Base-by-base conservation (phyloP, 1,140 invertebrate genomes). In the Phymastichus coffea region DNA sequence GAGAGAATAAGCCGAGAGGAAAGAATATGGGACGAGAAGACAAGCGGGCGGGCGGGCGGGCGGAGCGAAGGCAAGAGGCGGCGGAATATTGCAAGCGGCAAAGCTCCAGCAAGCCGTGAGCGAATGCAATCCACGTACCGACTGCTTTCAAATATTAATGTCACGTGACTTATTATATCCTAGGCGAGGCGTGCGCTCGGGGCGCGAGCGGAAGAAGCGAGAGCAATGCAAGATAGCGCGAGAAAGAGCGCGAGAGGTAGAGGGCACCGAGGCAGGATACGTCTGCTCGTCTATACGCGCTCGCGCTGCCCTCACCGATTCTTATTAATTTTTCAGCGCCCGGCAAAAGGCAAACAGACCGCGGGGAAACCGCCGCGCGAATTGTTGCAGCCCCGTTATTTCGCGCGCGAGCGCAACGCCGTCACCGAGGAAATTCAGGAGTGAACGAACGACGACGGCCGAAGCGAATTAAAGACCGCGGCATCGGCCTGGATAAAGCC, bases 71-170 rank as follows among this genome's bases (percentile, higher is more conserved):
- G 55, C 38, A 19, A 35, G 37, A 57, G 15, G 52, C 62, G 64
- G 54, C 67, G 65, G 66, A 73, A 74, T 74, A 72, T 73, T 70
- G 70, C 65, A n/a, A n/a, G n/a, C n/a, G n/a, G 41, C 64, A 60
- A 65, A 41, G 23, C 28, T 22, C 17, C 15, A 19, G 38, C 49
- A n/a, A 30, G 22, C 28, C 3, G 14, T 17, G n/a, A 20, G 44
- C 26, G 70, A 78, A 80, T 79, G 78, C 75, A 78, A 80, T 80
- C 73, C 77, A 80, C 76, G 78, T 78, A 79, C 77, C 72, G 66
- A 77, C 73, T 77, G 73, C 74, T 77, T 79, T 78, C 76, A 78
- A 80, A 79, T 80, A 80, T 80, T 80, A 80, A 80, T 79, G 76
- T 80, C 78, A 79, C 75, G 76, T 79, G 78, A 80, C 78, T 80